phyloP scores from a whole-genome alignment of 2,113 vertebrate genomes.

The Rhinoderma darwinii region DNA sequence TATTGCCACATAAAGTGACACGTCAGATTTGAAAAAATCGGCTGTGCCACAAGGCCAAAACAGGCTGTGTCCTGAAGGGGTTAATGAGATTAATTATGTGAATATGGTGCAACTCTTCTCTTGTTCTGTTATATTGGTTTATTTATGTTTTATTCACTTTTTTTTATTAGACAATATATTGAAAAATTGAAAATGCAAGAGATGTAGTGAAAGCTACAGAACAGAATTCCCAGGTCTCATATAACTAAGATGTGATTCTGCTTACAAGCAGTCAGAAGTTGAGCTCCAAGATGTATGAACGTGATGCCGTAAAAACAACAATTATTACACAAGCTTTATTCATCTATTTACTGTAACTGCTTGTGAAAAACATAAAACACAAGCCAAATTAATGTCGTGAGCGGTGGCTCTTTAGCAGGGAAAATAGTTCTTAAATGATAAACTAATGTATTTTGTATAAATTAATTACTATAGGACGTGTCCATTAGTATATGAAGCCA shows the following conservation, averaged over 20 bases:
- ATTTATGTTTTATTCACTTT: not conserved
- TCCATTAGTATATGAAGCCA: not conserved
- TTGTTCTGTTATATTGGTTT: not conserved
- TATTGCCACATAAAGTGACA: too few relatives aligned
- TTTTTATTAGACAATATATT: not conserved
- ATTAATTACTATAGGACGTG: not conserved
- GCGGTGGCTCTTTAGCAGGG: not conserved
- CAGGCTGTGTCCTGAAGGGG: too few relatives aligned
- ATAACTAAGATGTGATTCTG: not conserved
- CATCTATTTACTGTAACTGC: conserved; percentile 8
- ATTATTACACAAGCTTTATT: conserved; percentile 7
- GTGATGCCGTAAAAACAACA: conserved; percentile 20
- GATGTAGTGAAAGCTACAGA: not conserved
- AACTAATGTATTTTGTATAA: not conserved
- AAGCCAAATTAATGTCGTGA: not conserved
- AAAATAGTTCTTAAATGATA: conserved; percentile 5
- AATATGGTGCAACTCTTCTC: not conserved
- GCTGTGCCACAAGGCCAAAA: too few relatives aligned
- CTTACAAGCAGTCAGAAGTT: not conserved
- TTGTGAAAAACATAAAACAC: not conserved
- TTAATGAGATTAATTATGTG: not conserved
- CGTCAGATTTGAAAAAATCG: too few relatives aligned
- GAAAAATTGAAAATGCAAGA: not conserved
- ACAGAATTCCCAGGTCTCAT: not conserved
- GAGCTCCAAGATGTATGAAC: not conserved